Evolutionary conservation across 2,888 invertebrate genomes (phyloP).

Genomic region (Meteorus colon): DNA sequence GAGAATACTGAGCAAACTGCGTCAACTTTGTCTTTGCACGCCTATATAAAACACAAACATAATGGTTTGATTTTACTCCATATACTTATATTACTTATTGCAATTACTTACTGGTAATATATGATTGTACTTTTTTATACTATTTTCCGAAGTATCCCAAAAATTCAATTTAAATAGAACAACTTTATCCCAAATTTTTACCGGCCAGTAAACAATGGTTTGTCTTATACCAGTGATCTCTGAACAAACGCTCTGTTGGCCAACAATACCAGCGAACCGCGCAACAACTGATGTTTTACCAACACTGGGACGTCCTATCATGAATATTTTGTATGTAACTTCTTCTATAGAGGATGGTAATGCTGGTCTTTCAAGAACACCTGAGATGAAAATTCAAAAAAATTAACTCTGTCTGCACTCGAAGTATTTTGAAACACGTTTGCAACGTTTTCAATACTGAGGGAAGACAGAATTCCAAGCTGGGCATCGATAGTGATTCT

Average conservation of each 20-base stretch:
- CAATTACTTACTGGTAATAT: slow-evolving; percentile 74
- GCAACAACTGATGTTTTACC: slow-evolving; percentile 76
- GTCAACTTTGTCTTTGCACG: slow-evolving; percentile 76
- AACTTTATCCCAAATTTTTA: slow-evolving; percentile 75
- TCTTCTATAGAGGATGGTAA: slow-evolving; percentile 74
- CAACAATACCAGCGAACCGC: slow-evolving; percentile 73
- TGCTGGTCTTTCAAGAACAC: slow-evolving; percentile 75
- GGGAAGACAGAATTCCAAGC: background rate
- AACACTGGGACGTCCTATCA: slow-evolving; percentile 75
- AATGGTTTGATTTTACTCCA: background rate
- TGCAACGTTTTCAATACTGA: background rate
- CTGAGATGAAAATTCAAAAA: slow-evolving; percentile 58
- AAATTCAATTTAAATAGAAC: slow-evolving; percentile 76
- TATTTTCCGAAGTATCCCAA: slow-evolving; percentile 77
- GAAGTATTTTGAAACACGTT: background rate
- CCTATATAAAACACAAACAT: slow-evolving; percentile 66
- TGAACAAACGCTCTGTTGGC: slow-evolving; percentile 65
- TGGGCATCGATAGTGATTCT: too few relatives aligned
- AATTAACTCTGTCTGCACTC: background rate
- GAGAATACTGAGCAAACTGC: slow-evolving; percentile 76
- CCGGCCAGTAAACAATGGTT: slow-evolving; percentile 77
- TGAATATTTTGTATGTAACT: slow-evolving; percentile 76
- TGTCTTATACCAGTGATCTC: slow-evolving; percentile 76
- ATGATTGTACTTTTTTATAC: slow-evolving; percentile 76
- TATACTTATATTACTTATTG: background rate